Evolutionary conservation across 2,888 invertebrate genomes (phyloP).

Genomic region (Agrenia bidenticulata): DNA sequence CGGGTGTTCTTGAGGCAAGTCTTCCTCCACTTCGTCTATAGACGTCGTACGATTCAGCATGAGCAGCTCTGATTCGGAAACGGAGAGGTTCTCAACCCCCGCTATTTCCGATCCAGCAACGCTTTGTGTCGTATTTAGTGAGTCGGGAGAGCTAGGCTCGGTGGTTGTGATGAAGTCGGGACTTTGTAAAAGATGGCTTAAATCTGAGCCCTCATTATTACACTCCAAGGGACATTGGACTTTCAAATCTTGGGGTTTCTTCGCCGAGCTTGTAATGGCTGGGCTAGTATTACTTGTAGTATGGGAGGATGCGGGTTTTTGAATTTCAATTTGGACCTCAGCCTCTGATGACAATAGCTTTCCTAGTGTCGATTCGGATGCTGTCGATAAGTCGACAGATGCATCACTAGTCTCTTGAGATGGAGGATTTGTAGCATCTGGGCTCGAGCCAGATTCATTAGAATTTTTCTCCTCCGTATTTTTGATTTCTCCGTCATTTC

Average conservation of each 20-base stretch:
- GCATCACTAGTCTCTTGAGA: conserved; percentile 15
- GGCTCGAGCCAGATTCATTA: conserved; percentile 23
- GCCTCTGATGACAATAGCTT: conserved; percentile 2
- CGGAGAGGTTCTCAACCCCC: conserved; percentile 45
- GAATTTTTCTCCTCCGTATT: conserved; percentile 9
- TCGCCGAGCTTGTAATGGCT: conserved; percentile 21
- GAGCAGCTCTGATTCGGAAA: conserved; percentile 48
- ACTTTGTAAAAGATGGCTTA: conserved; percentile 19
- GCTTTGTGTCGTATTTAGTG: conserved; percentile 53
- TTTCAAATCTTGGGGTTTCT: conserved; percentile 46
- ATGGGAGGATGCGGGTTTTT: not conserved
- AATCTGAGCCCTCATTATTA: conserved; percentile 10
- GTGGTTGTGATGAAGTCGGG: conserved; percentile 19
- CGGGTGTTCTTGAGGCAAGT: conserved; percentile 47
- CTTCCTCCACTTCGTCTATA: conserved; percentile 53
- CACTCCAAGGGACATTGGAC: conserved; percentile 36
- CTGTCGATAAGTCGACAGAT: not conserved
- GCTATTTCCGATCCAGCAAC: conserved; percentile 49
- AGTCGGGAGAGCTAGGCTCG: conserved; percentile 53
- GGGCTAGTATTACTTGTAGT: conserved; percentile 3
- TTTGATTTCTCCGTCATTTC: conserved; percentile 6
- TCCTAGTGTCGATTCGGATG: not conserved
- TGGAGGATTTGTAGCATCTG: conserved; percentile 4
- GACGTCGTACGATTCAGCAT: conserved; percentile 52
- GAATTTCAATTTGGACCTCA: not conserved